These are phyloP conservation scores for Heteropelma amictum DNA, from an alignment of 2,888 invertebrate genomes.

Conservation along the genomic window DNA sequence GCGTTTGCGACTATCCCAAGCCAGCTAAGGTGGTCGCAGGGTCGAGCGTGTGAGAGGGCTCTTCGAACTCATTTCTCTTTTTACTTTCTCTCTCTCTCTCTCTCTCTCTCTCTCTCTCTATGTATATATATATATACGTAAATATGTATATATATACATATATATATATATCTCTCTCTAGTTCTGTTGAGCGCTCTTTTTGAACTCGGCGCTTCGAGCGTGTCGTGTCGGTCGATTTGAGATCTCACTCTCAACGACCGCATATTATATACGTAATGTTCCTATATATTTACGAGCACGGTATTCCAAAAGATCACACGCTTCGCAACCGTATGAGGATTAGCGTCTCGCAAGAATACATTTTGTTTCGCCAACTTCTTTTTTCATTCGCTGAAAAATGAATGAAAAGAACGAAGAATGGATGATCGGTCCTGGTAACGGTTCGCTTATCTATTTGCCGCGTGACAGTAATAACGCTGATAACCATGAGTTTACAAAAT, in stretches of 20 bases:
- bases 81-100: slow-evolving; percentile 48
- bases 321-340: slow-evolving; percentile 38
- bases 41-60: slow-evolving; percentile 48
- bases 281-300: slow-evolving; percentile 45
- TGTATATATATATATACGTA: background rate
- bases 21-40: slow-evolving; percentile 51
- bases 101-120: slow-evolving; percentile 18
- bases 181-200: slow-evolving; percentile 21
- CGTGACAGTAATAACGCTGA: no score
- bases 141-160: background rate
- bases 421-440: no score
- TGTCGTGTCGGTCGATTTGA: slow-evolving; percentile 49
- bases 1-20: slow-evolving; percentile 66
- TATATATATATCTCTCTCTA: background rate
- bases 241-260: slow-evolving; percentile 51
- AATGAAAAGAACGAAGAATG: slow-evolving; percentile 9
- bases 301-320: slow-evolving; percentile 51
- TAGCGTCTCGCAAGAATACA: slow-evolving; percentile 11
- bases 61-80: slow-evolving; percentile 46
- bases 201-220: slow-evolving; percentile 43
- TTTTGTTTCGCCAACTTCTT: background rate
- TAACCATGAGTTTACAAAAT: no score
- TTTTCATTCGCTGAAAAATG: background rate
- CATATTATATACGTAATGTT: slow-evolving; percentile 41
- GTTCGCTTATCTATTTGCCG: no score